These are phyloP conservation scores for Hippocampus comes DNA, from an alignment of 2,113 vertebrate species.

Conservation along the genomic window DNA sequence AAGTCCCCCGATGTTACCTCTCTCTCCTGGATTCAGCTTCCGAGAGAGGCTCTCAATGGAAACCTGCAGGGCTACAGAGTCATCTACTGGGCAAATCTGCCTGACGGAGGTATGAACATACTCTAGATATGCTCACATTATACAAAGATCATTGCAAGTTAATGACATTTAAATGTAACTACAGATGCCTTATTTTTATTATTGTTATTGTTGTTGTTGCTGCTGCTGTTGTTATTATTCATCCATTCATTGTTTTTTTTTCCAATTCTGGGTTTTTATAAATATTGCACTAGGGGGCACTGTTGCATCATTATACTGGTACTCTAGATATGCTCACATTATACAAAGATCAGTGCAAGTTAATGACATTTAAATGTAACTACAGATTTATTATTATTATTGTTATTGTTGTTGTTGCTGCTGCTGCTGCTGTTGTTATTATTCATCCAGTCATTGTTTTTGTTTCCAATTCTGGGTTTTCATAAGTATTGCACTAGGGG, in stretches of 20 bases:
- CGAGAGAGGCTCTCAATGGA: conserved; percentile 91
- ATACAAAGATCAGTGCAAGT: not conserved
- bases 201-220: too few species aligned
- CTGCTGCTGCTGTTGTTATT: too few species aligned
- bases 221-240: too few species aligned
- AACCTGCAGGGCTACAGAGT: conserved; percentile 96
- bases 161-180: not conserved
- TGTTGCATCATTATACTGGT: conserved; percentile 16
- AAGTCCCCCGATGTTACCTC: conserved; percentile 95
- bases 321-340: not conserved
- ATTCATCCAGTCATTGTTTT: too few species aligned
- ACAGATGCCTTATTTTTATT: too few species aligned
- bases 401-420: too few species aligned
- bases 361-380: not conserved
- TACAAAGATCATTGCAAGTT: not conserved
- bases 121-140: not conserved
- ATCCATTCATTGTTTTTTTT: not conserved
- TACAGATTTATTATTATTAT: too few species aligned
- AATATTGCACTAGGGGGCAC: conserved; percentile 42
- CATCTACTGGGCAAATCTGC: conserved; percentile 98
- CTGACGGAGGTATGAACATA: conserved; percentile 85
- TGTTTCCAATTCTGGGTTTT: not conserved
- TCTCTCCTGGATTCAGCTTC: conserved; percentile 89
- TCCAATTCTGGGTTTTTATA: not conserved
- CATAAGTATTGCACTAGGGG: conserved; percentile 40